Conservation (phyloP, 2,888 invertebrate genomes). For the Athalia cordata region DNA sequence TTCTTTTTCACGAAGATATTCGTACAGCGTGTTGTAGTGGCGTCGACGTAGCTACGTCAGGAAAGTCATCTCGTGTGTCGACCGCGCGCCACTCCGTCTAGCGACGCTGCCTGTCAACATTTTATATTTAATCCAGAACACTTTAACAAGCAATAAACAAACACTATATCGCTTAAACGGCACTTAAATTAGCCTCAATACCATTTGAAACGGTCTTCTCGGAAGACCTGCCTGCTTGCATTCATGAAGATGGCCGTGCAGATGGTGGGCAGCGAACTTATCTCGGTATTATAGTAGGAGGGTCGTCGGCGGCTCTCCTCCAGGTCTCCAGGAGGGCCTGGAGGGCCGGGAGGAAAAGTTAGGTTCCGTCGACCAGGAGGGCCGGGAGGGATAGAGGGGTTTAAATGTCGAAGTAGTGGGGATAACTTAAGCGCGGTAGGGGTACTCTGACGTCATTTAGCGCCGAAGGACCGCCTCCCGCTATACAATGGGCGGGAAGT, state of each 20-base stretch:
- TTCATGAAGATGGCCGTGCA: slow-evolving; percentile 66
- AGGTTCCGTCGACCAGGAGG: neutral
- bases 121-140: slow-evolving; percentile 73
- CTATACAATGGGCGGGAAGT: slow-evolving; percentile 78
- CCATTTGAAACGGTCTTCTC: slow-evolving; percentile 66
- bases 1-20: slow-evolving; percentile 29
- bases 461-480: slow-evolving; percentile 75
- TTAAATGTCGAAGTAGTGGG: slow-evolving; percentile 27
- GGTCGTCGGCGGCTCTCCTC: slow-evolving; percentile 48
- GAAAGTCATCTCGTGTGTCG: slow-evolving; percentile 32
- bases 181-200: slow-evolving; percentile 73
- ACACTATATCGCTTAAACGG: slow-evolving; percentile 70
- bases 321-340: slow-evolving; percentile 43
- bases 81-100: slow-evolving; percentile 71
- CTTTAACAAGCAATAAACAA: slow-evolving; percentile 73
- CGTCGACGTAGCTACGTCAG: slow-evolving; percentile 14
- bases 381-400: slow-evolving; percentile 18
- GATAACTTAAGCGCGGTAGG: slow-evolving; percentile 53
- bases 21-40: slow-evolving; percentile 22
- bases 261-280: slow-evolving; percentile 59
- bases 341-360: slow-evolving; percentile 24
- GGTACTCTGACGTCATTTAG: slow-evolving; percentile 72
- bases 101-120: slow-evolving; percentile 70
- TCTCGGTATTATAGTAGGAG: slow-evolving; percentile 51
- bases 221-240: slow-evolving; percentile 58